Base-by-base conservation (phyloP, 1,140 invertebrate genomes). In the Chymomyza costata region DNA sequence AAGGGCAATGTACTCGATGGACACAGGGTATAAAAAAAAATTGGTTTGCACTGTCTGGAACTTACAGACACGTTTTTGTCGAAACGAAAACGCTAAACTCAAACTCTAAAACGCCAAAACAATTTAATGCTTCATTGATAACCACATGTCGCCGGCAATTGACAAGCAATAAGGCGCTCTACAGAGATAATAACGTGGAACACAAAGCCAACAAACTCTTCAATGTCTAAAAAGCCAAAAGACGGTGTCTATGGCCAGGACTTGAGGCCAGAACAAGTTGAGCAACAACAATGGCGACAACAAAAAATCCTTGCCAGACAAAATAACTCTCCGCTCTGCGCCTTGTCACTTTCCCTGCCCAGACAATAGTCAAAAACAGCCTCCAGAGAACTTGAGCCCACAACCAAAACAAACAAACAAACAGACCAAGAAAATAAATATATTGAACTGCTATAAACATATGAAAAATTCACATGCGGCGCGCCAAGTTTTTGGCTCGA, bases 61-160 rank as follows among this genome's bases (percentile, higher is more conserved):
- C 5, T 28, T 10, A 28, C 25, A 6, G 5, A 6, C 25, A 28
- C 18, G 16, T 21, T 28, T 44, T 35, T 37, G 16, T 11, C 21
- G 17, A 25, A 21, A 41, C 13, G 37, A 45, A 50, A 57, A 44
- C 50, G 54, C 50, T 25, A 31, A 30, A 60, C 43, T 46, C 50
- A 63, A 53, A 61, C 69, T 74, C 67, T 58, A 73, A 65, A 73
- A 73, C 60, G 67, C 64, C 64, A 51, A 80, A 73, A 80, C 73
- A 80, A 80, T 80, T 80, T 80, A 80, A 80, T 80, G 73, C 73
- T 80, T 80, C 67, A 80, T 73, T 80, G 73, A 61, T 58, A 73
- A 73, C 73, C 64, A 45, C 74, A 57, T 49, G 46, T 49, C 37
- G 46, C 55, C 58, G 64, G 64, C 64, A 66, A 66, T 64, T 66